phyloP scores from a whole-genome alignment of 1,140 invertebrate genomes.

The Trachelipus rathkii region DNA sequence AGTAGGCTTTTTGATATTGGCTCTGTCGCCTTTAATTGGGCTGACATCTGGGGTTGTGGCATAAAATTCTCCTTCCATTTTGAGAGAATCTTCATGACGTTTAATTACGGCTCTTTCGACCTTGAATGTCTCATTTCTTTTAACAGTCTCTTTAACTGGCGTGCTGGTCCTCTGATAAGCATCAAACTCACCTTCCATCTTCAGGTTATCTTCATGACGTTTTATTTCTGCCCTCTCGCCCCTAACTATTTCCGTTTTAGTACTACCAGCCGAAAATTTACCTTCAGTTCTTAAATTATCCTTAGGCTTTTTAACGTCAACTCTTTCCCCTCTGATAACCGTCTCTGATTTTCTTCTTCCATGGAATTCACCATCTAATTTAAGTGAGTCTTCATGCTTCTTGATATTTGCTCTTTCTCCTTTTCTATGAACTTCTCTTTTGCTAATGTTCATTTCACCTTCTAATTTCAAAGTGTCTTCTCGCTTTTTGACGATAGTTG shows the following conservation, averaged over 20 bases:
- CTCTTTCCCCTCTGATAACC: constrained; percentile 48
- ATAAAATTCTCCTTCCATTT: constrained; percentile 48
- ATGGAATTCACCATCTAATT: constrained; percentile 53
- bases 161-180: constrained; percentile 37
- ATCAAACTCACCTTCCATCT: constrained; percentile 58
- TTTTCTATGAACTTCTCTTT: constrained; percentile 52
- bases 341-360: constrained; percentile 17
- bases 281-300: constrained; percentile 55
- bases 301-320: constrained; percentile 52
- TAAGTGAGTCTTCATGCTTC: constrained; percentile 55
- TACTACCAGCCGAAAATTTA: constrained; percentile 39
- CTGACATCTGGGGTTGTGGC: constrained; percentile 36
- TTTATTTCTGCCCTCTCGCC: constrained; percentile 50
- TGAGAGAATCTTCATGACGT: constrained; percentile 42
- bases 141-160: constrained; percentile 32
- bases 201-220: constrained; percentile 54
- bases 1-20: constrained; percentile 48
- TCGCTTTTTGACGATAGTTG: neutral
- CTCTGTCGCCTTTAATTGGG: constrained; percentile 50
- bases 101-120: constrained; percentile 42
- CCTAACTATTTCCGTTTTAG: constrained; percentile 33
- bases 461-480: neutral
- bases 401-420: constrained; percentile 48
- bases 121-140: constrained; percentile 40
- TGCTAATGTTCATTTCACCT: constrained; percentile 45